Evolutionary conservation across 2,888 invertebrate genomes (phyloP).

Genomic region (Microctonus hyperodae): DNA sequence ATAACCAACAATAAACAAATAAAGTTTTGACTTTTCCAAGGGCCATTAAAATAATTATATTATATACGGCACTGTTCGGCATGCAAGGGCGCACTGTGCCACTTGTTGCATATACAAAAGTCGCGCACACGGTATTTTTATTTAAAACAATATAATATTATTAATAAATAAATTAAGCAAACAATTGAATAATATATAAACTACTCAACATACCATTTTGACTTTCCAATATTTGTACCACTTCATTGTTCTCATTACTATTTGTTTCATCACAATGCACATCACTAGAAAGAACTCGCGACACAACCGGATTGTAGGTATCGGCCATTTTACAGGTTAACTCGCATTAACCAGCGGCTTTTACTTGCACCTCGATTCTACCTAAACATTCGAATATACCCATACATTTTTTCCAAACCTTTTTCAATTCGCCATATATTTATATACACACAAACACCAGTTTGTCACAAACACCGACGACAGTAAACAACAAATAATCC

Average conservation of each 20-base stretch:
- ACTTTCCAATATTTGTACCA: neutral
- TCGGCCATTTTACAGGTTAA: constrained; percentile 55
- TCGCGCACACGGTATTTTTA: constrained; percentile 41
- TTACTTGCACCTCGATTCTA: constrained; percentile 17
- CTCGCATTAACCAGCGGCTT: constrained; percentile 42
- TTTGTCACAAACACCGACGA: constrained; percentile 5
- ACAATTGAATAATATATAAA: neutral
- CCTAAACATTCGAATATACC: constrained; percentile 25
- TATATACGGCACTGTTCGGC: constrained; percentile 40
- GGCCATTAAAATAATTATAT: constrained; percentile 13
- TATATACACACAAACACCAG: neutral
- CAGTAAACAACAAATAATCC: neutral
- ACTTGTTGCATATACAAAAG: constrained; percentile 51
- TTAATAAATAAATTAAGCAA: neutral
- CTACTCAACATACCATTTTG: constrained; percentile 19
- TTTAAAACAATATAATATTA: constrained; percentile 40
- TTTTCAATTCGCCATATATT: neutral
- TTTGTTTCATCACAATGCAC: constrained; percentile 42
- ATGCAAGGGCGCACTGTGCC: constrained; percentile 50
- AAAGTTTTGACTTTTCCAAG: constrained; percentile 30
- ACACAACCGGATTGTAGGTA: constrained; percentile 49
- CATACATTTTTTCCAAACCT: constrained; percentile 10
- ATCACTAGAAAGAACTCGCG: constrained; percentile 48
- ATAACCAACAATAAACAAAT: constrained; percentile 14
- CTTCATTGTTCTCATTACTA: neutral